Conservation (phyloP, 2,113 vertebrate species). For the Elaphurus davidianus region DNA sequence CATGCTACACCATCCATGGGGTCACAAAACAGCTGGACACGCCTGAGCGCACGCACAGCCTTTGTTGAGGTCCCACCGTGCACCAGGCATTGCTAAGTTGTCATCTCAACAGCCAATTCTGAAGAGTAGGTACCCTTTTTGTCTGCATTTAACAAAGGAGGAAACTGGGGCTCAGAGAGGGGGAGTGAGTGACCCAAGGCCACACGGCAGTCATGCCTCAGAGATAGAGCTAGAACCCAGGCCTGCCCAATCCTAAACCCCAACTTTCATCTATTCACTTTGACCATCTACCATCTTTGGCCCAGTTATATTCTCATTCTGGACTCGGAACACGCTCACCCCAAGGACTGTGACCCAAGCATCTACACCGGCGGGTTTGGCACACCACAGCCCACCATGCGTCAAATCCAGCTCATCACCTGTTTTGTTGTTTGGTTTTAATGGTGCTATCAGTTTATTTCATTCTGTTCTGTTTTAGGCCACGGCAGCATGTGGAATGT, state of each 20-base stretch:
- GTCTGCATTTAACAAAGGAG: not conserved
- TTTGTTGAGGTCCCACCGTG: rapidly evolving
- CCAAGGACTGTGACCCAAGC: not conserved
- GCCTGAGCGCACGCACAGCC: not conserved
- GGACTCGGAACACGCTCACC: rapidly evolving
- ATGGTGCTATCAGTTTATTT: not conserved
- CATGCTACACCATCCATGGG: not conserved
- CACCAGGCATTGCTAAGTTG: not conserved
- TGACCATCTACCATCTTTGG: rapidly evolving
- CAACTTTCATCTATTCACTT: not conserved
- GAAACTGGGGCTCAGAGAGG: not conserved
- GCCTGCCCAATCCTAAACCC: not conserved
- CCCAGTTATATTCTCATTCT: not conserved
- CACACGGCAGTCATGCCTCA: not conserved
- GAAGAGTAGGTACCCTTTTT: not conserved
- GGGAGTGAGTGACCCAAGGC: not conserved
- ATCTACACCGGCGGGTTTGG: rapidly evolving
- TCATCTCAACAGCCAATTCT: not conserved
- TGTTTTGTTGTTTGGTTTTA: not conserved
- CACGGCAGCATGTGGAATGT: rapidly evolving
- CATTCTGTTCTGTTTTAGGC: not conserved
- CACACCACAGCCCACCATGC: rapidly evolving
- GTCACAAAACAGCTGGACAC: not conserved
- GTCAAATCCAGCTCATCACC: rapidly evolving
- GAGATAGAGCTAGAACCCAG: not conserved